Conservation (phyloP, 2,888 invertebrate genomes). For the Siphonodentalium dalli region DNA sequence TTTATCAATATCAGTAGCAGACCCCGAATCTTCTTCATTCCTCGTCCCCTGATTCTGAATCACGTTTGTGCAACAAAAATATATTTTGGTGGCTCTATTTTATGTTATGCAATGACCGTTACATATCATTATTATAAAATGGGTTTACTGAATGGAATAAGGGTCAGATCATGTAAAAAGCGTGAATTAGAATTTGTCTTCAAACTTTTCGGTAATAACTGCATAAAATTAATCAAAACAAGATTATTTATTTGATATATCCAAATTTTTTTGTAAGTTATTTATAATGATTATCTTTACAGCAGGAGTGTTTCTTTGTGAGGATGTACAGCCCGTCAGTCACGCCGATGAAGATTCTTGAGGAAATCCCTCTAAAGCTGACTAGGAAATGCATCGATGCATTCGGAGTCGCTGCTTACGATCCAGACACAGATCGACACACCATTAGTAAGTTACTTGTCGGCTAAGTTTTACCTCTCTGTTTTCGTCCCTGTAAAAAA, state of each 20-base stretch:
- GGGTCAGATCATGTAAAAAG: too few species aligned
- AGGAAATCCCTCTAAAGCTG: slow-evolving; percentile 78
- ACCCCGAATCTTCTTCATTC: too few species aligned
- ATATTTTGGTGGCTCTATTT: too few species aligned
- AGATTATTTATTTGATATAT: background rate
- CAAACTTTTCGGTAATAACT: background rate
- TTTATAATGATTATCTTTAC: background rate
- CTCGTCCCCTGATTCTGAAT: too few species aligned
- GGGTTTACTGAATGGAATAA: too few species aligned
- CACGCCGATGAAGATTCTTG: slow-evolving; percentile 69
- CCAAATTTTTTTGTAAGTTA: too few species aligned
- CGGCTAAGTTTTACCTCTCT: background rate
- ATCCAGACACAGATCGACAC: slow-evolving; percentile 71
- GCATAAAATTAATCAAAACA: background rate
- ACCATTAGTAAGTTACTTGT: slow-evolving; percentile 54
- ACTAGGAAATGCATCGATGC: slow-evolving; percentile 82
- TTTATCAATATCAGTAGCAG: too few species aligned
- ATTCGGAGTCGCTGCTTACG: slow-evolving; percentile 76
- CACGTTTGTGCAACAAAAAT: too few species aligned
- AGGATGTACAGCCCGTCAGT: slow-evolving; percentile 74
- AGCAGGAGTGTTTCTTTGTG: slow-evolving; percentile 81
- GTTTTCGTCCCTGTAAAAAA: too few species aligned
- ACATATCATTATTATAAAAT: too few species aligned
- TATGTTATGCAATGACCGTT: too few species aligned
- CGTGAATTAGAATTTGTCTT: background rate